These are phyloP conservation scores for Orycteropus afer DNA, from an alignment of 2,113 vertebrate genomes.

Conservation along the genomic window DNA sequence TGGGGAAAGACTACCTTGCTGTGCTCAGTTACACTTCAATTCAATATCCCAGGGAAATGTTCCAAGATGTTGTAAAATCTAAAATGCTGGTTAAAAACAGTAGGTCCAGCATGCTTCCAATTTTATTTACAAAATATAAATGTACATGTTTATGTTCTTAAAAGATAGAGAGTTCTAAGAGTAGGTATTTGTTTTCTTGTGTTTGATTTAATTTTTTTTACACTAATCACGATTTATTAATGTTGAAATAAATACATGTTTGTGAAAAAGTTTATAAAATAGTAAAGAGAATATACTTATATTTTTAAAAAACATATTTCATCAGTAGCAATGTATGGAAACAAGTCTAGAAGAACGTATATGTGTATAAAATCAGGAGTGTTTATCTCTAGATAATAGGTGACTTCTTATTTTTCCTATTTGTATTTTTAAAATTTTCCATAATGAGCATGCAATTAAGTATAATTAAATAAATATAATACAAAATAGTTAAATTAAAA, in stretches of 20 bases:
- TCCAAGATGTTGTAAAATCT: neutral
- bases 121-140: neutral
- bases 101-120: neutral
- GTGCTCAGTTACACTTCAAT: neutral
- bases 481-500: neutral
- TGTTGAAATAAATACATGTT: neutral
- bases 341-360: neutral
- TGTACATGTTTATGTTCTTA: neutral
- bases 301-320: slow-evolving; percentile 12
- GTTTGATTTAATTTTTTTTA: slow-evolving; percentile 24
- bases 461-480: neutral
- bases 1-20: neutral
- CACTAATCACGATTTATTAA: neutral
- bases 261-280: neutral
- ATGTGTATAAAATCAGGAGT: neutral
- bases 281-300: neutral
- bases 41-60: neutral
- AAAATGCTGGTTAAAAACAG: neutral
- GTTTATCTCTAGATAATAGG: neutral
- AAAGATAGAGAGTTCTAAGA: neutral
- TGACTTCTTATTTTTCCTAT: neutral
- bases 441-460: neutral
- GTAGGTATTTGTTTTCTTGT: neutral
- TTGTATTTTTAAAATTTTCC: too few relatives aligned
- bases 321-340: neutral